Evolutionary conservation across 2,113 vertebrate species (phyloP).

Genomic region (Pteronura brasiliensis): DNA sequence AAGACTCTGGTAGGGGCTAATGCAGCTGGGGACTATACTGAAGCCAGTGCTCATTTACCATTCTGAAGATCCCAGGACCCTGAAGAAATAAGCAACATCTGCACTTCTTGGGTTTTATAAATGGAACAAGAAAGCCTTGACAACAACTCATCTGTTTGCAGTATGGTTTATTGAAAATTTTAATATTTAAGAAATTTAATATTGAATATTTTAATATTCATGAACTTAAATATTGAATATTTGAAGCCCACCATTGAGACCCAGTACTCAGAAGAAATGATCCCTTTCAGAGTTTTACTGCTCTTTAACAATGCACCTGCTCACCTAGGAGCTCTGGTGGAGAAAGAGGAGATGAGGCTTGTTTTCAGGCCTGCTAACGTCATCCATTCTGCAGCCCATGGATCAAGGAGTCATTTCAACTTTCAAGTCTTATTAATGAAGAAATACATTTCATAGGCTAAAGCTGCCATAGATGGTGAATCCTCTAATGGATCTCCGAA

Average conservation of each 20-base stretch:
- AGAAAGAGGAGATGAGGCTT: not conserved
- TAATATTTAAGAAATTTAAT: not conserved
- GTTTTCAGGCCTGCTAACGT: not conserved
- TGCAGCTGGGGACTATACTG: not conserved
- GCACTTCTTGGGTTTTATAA: not conserved
- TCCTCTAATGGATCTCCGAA: not conserved
- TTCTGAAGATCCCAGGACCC: not conserved
- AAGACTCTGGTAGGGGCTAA: not conserved
- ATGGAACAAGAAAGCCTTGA: not conserved
- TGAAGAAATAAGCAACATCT: not conserved
- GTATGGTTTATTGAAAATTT: not conserved
- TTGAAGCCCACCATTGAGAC: not conserved
- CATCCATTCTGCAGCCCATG: too few species aligned
- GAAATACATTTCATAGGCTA: not conserved
- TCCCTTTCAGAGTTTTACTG: not conserved
- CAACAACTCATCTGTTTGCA: not conserved
- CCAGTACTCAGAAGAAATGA: not conserved
- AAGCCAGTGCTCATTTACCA: not conserved
- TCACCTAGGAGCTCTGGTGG: not conserved
- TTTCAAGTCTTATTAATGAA: not conserved
- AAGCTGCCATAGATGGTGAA: not conserved
- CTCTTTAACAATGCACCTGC: not conserved
- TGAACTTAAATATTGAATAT: too few species aligned
- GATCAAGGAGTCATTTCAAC: not conserved
- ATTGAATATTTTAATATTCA: not conserved